Evolutionary conservation across 2,888 invertebrate species (phyloP).

Genomic region (Hemaris fuciformis): DNA sequence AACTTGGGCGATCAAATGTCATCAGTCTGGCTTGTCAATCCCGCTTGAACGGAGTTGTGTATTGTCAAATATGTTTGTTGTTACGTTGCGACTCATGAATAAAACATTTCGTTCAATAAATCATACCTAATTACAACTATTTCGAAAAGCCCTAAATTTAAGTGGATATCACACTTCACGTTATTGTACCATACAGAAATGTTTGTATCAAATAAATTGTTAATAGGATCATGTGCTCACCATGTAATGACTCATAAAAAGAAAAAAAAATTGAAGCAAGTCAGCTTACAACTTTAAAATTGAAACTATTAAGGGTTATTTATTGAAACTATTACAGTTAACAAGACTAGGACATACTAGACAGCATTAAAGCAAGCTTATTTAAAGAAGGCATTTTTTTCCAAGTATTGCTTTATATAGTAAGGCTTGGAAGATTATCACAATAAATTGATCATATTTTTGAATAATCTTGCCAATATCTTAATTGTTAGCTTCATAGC

Average conservation of each 20-base stretch:
- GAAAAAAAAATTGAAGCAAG: background rate
- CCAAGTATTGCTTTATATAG: background rate
- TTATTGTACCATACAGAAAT: constrained; percentile 25
- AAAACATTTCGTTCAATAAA: background rate
- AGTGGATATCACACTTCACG: constrained; percentile 37
- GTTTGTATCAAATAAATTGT: constrained; percentile 12
- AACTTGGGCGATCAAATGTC: background rate
- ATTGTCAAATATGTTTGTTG: background rate
- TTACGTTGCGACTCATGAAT: background rate
- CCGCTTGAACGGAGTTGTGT: constrained; percentile 11
- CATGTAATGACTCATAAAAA: background rate
- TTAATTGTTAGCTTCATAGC: too few species aligned
- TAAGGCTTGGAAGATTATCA: too few species aligned
- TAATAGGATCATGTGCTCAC: constrained; percentile 2
- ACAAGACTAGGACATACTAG: background rate
- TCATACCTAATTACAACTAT: background rate
- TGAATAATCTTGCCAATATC: too few species aligned
- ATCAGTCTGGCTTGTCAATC: constrained; percentile 6
- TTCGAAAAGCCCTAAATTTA: constrained; percentile 4
- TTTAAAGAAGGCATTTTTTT: background rate
- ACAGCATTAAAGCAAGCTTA: background rate
- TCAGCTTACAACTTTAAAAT: too few species aligned
- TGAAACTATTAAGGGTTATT: too few species aligned
- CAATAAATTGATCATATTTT: too few species aligned
- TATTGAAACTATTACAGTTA: background rate